Conservation (phyloP, 2,113 vertebrate species). For the Lucifuga dentata region DNA sequence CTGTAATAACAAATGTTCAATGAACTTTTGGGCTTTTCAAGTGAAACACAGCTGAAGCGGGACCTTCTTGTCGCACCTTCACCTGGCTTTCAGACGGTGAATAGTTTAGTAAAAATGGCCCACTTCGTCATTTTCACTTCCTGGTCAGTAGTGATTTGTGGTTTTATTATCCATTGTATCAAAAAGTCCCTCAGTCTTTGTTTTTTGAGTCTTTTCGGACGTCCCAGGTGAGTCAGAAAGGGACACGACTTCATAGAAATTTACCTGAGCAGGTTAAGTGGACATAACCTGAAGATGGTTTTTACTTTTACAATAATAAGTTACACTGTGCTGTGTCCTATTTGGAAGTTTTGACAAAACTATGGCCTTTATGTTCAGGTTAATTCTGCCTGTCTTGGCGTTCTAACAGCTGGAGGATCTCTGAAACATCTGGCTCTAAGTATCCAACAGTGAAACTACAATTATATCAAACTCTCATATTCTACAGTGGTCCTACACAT, state of each 20-base stretch:
- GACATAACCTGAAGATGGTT: slow-evolving; percentile 28
- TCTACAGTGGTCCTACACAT: no score
- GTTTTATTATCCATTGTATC: not conserved
- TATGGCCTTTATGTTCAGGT: slow-evolving; percentile 39
- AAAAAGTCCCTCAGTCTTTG: slow-evolving; percentile 53
- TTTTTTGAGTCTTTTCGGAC: slow-evolving; percentile 50
- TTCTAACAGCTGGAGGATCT: not conserved
- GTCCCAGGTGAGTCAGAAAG: slow-evolving; percentile 63
- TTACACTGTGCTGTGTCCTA: not conserved
- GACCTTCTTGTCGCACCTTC: slow-evolving; percentile 50
- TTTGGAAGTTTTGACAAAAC: no score
- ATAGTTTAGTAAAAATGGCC: not conserved
- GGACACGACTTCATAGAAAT: slow-evolving; percentile 65
- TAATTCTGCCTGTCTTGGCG: no score
- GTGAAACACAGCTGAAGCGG: slow-evolving; percentile 14
- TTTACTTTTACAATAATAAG: slow-evolving; percentile 11
- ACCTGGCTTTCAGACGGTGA: slow-evolving; percentile 50
- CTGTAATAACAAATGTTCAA: not conserved
- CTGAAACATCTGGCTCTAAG: slow-evolving; percentile 67
- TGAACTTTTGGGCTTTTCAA: slow-evolving; percentile 5
- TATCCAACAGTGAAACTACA: no score
- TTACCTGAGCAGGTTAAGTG: slow-evolving; percentile 69
- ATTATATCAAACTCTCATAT: no score
- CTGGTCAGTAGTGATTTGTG: not conserved
- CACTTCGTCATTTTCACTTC: no score